Conservation (phyloP, 1,140 invertebrate species). For the Calephelis virginiensis region DNA sequence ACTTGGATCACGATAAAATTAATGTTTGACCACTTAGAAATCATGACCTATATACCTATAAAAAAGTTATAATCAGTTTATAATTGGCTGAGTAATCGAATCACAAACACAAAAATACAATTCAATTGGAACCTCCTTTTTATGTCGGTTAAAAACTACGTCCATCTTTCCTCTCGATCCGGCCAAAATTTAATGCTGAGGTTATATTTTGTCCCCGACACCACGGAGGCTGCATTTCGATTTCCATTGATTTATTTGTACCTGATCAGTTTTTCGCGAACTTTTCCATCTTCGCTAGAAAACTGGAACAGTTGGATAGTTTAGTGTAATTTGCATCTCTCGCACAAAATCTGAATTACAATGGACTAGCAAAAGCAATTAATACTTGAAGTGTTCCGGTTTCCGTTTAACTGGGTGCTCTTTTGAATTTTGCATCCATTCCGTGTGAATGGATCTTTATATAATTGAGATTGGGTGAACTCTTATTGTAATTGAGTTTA, state of each 20-base stretch:
- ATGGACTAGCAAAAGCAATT: slow-evolving; percentile 73
- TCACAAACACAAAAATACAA: too few species aligned
- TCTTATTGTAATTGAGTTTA: slow-evolving; percentile 12
- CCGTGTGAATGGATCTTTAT: slow-evolving; percentile 34
- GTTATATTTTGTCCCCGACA: too few species aligned
- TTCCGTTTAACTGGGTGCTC: slow-evolving; percentile 68
- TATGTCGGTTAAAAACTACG: too few species aligned
- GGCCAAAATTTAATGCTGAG: too few species aligned
- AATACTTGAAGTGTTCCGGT: slow-evolving; percentile 70
- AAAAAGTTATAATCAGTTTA: too few species aligned
- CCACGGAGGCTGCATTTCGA: not conserved
- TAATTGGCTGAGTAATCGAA: too few species aligned
- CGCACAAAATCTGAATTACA: slow-evolving; percentile 66
- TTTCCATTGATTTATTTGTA: slow-evolving; percentile 32
- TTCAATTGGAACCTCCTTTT: too few species aligned
- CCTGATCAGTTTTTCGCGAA: slow-evolving; percentile 53
- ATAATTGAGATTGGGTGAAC: slow-evolving; percentile 15
- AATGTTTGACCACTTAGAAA: too few species aligned
- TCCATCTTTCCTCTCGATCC: too few species aligned
- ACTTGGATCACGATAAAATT: too few species aligned
- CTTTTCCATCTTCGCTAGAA: slow-evolving; percentile 67
- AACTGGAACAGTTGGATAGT: slow-evolving; percentile 65
- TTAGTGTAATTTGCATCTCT: slow-evolving; percentile 73
- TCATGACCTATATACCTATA: too few species aligned
- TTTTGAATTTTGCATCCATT: slow-evolving; percentile 56